Conservation (phyloP, 1,140 invertebrate species). For the Heterodera carotae region DNA sequence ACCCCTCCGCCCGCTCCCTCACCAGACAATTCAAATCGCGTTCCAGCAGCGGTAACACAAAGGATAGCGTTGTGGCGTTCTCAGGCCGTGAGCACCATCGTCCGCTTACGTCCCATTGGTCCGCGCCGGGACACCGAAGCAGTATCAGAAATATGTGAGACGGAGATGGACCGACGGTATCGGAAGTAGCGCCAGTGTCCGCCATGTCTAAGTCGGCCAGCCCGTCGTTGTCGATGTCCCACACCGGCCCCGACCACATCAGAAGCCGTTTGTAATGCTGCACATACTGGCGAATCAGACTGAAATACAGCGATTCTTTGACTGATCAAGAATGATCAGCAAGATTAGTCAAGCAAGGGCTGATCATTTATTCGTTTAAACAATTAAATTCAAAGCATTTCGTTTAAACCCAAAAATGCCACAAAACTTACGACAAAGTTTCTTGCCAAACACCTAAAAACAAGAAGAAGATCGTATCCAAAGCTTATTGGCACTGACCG, state of each 20-base stretch:
- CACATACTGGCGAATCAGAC: slow-evolving; percentile 44
- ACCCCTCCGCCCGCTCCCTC: too few relatives aligned
- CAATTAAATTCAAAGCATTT: too few relatives aligned
- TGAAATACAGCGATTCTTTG: slow-evolving; percentile 19
- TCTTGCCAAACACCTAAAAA: slow-evolving; percentile 25
- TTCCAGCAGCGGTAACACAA: slow-evolving; percentile 41
- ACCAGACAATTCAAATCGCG: slow-evolving; percentile 51
- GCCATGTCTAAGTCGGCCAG: slow-evolving; percentile 34
- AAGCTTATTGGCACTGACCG: slow-evolving; percentile 18
- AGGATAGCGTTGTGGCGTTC: slow-evolving; percentile 46
- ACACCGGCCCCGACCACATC: slow-evolving; percentile 45
- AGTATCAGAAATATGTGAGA: slow-evolving; percentile 48
- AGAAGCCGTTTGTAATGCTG: slow-evolving; percentile 39
- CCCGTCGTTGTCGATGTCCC: slow-evolving; percentile 44
- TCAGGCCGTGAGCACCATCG: slow-evolving; percentile 29
- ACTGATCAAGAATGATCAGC: background rate
- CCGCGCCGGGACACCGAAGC: slow-evolving; percentile 45
- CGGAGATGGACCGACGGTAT: slow-evolving; percentile 21
- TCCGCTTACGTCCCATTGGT: slow-evolving; percentile 45
- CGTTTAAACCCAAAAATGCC: too few relatives aligned
- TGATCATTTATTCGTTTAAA: too few relatives aligned
- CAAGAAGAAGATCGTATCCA: background rate
- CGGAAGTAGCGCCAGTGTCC: background rate
- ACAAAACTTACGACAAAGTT: slow-evolving; percentile 11
- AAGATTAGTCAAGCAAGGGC: too few relatives aligned